phyloP scores from a whole-genome alignment of 1,140 invertebrate genomes.

The Littorina saxatilis region DNA sequence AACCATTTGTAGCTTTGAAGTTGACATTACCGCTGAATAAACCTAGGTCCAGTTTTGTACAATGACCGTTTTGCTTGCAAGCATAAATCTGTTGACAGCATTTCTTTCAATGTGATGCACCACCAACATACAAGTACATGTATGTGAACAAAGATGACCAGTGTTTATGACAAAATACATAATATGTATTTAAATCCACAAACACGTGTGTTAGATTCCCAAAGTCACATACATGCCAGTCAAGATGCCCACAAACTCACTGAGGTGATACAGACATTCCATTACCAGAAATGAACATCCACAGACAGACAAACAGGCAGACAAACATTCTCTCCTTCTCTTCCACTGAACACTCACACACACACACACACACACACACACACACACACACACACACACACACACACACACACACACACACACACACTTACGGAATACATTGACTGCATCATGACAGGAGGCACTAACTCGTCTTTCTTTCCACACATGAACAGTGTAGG shows the following conservation, averaged over 20 bases:
- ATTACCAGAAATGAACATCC: not conserved
- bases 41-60: too few relatives aligned
- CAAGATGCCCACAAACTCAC: not conserved
- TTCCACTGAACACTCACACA: not conserved
- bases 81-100: not conserved
- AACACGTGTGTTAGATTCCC: not conserved
- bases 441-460: constrained; percentile 89
- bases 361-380: not conserved
- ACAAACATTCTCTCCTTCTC: not conserved
- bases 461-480: constrained; percentile 78
- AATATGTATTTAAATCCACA: not conserved
- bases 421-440: constrained; percentile 72
- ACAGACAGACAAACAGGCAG: not conserved
- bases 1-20: too few relatives aligned
- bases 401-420: not conserved
- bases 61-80: too few relatives aligned
- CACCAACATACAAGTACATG: not conserved
- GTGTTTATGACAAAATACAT: not conserved
- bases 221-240: not conserved
- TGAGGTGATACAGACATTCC: not conserved
- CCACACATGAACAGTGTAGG: constrained; percentile 53
- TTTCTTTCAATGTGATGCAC: not conserved
- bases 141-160: not conserved
- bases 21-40: too few relatives aligned
- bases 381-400: not conserved